Conservation (phyloP, 2,113 vertebrate species). For the Phasianus colchicus region DNA sequence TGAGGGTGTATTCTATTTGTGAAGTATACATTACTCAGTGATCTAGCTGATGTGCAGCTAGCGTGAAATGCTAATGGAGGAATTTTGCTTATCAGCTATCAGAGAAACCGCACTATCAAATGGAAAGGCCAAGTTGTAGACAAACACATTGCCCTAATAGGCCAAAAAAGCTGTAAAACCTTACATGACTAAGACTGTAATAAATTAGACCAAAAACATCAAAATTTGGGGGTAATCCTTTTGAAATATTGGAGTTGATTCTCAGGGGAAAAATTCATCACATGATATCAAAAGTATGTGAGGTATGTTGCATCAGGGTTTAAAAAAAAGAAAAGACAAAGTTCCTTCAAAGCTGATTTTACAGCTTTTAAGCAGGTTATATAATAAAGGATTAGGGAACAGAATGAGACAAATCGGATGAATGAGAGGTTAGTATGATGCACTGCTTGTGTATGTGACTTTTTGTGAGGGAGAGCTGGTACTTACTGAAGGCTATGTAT, state of each 20-base stretch:
- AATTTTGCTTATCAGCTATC: constrained; percentile 5
- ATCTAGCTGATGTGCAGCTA: not conserved
- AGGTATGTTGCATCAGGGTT: constrained; percentile 36
- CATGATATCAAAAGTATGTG: constrained; percentile 47
- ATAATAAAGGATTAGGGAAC: constrained; percentile 64
- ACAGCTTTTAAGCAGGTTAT: constrained; percentile 64
- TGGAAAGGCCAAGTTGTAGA: not conserved
- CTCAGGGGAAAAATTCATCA: constrained; percentile 7
- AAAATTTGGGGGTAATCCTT: constrained; percentile 12
- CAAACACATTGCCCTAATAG: not conserved
- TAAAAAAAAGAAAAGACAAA: constrained; percentile 16
- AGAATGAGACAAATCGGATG: constrained; percentile 60
- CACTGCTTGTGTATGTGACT: constrained; percentile 5
- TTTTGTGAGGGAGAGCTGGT: not conserved
- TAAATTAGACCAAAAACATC: not conserved
- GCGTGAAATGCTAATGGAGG: not conserved
- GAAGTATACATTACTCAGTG: not conserved
- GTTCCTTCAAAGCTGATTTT: constrained; percentile 65
- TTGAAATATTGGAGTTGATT: not conserved
- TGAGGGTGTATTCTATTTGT: not conserved
- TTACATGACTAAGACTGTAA: not conserved
- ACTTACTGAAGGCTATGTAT: not conserved
- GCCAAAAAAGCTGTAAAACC: not conserved
- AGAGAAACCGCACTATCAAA: not conserved
- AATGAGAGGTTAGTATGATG: constrained; percentile 41